These are phyloP conservation scores for Otocyon megalotis DNA, from an alignment of 2,113 vertebrate genomes.

Conservation along the genomic window DNA sequence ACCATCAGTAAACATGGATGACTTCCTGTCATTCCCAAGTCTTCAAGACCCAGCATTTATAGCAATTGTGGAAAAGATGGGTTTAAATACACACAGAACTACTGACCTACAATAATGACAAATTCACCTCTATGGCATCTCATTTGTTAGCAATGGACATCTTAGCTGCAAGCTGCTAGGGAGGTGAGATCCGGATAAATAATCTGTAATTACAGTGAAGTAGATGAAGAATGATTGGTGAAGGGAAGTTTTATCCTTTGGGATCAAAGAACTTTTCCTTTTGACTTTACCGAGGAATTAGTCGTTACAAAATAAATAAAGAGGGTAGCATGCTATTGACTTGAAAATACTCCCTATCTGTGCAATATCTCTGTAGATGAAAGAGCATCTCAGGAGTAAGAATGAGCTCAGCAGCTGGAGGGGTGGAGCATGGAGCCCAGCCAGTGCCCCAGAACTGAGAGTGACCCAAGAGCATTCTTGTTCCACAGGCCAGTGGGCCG, in stretches of 20 bases:
- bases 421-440: constrained; percentile 49
- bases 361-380: background rate
- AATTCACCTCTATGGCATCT: constrained; percentile 77
- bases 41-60: constrained; percentile 48
- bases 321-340: background rate
- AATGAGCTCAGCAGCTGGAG: constrained; percentile 43
- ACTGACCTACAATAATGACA: constrained; percentile 83
- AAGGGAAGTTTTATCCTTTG: constrained; percentile 66
- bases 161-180: constrained; percentile 63
- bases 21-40: constrained; percentile 43
- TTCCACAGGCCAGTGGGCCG: constrained; percentile 66
- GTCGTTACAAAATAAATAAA: constrained; percentile 70
- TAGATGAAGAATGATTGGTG: constrained; percentile 79
- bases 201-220: constrained; percentile 76
- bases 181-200: constrained; percentile 79
- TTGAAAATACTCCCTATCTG: background rate
- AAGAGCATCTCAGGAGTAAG: constrained; percentile 5
- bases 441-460: constrained; percentile 57
- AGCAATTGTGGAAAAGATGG: constrained; percentile 71
- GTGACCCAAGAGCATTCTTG: constrained; percentile 64
- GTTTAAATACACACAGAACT: constrained; percentile 78
- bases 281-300: constrained; percentile 63
- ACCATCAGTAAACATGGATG: constrained; percentile 19
- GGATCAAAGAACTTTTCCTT: constrained; percentile 69
- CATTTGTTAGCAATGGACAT: constrained; percentile 75